Percentiles rank a stretch among this genome's conserved stretches.
Evolutionary conservation across 2,113 vertebrate species (phyloP).

Genomic region (Ammospiza caudacuta): DNA sequence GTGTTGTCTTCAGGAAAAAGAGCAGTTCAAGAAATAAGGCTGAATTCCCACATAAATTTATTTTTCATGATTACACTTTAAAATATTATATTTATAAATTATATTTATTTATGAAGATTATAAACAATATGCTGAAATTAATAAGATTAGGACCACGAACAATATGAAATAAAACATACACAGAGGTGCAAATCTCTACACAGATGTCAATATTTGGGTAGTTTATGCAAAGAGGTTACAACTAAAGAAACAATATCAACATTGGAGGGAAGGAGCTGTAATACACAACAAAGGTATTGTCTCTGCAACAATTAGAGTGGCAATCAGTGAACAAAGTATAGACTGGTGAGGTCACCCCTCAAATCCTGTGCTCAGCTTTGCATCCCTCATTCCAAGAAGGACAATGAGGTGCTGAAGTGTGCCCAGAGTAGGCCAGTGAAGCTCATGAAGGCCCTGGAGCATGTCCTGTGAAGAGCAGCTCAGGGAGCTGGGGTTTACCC

Average conservation of each 20-base stretch:
- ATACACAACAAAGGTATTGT: not conserved
- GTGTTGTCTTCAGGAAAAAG: not conserved
- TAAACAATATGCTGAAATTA: not conserved
- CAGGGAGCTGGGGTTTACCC: not conserved
- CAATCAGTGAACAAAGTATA: not conserved
- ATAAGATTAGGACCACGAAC: not conserved
- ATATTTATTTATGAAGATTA: not conserved
- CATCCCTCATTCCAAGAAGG: not conserved
- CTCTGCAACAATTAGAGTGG: not conserved
- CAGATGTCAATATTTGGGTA: not conserved
- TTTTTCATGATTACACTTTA: not conserved
- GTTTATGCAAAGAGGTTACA: not conserved
- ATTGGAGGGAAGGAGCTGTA: not conserved
- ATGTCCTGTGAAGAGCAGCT: accelerated
- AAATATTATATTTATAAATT: not conserved
- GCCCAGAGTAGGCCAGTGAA: not conserved
- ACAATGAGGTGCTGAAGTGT: accelerated
- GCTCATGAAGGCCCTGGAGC: not conserved
- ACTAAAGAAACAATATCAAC: not conserved
- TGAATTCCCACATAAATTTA: not conserved
- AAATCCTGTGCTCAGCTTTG: not conserved
- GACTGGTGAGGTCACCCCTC: not conserved
- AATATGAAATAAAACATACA: not conserved
- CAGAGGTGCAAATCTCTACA: not conserved
- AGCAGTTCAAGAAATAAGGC: not conserved